phyloP scores from a whole-genome alignment of 2,888 invertebrate genomes.

The Amaurobius ferox region DNA sequence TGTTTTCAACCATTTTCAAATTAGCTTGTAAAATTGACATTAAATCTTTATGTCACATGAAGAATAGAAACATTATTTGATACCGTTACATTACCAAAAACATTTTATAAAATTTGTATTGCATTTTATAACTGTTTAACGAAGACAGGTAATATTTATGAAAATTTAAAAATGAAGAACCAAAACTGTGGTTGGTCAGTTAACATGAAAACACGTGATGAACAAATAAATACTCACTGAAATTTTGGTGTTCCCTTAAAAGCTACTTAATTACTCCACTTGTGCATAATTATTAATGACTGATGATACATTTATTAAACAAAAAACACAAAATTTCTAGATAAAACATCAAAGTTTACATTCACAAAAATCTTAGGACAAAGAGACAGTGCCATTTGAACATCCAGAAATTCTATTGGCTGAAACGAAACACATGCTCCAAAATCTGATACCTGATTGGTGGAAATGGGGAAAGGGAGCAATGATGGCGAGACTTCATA shows the following conservation, averaged over 20 bases:
- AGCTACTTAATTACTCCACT: conserved; percentile 15
- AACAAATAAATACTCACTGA: conserved; percentile 52
- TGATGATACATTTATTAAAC: neutral
- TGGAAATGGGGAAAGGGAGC: neutral
- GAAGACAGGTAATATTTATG: neutral
- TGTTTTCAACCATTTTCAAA: conserved; percentile 63
- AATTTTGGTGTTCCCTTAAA: neutral
- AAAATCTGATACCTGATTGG: conserved; percentile 24
- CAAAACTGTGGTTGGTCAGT: conserved; percentile 56
- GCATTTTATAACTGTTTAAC: too few relatives aligned
- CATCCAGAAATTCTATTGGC: conserved; percentile 30
- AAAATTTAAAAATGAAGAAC: conserved; percentile 48
- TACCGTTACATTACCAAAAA: too few relatives aligned
- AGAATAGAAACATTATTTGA: too few relatives aligned
- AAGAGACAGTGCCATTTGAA: conserved; percentile 70
- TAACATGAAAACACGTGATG: conserved; percentile 64
- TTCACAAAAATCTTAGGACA: conserved; percentile 59
- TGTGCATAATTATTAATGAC: conserved; percentile 9
- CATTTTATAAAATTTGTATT: too few relatives aligned
- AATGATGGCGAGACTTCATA: conserved; percentile 37
- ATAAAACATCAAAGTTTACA: conserved; percentile 50
- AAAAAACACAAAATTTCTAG: conserved; percentile 14
- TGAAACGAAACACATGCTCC: conserved; percentile 41
- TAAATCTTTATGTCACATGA: too few relatives aligned
- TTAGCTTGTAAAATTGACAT: too few relatives aligned